Evolutionary conservation across 2,888 invertebrate species (phyloP), one percentile per base, ranked within the genome.

Genomic region (Scaptomyza tumidula): DNA sequence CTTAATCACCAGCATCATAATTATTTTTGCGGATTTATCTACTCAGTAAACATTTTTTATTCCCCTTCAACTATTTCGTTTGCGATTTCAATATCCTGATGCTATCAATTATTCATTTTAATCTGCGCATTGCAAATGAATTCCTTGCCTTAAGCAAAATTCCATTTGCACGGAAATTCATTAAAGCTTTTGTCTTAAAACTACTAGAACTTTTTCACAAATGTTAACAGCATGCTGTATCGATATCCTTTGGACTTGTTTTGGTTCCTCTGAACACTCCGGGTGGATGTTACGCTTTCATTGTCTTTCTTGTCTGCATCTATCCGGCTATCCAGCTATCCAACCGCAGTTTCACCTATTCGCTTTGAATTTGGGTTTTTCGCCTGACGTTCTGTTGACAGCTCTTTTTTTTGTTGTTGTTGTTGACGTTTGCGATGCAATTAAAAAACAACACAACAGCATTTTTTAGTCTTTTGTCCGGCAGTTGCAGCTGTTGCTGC

Each of bases 401-500:
- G 35, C 35, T 50, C 35, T 29, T 19, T 19, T 19, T 19, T 19
- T 2, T 39, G n/a, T n/a, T n/a, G n/a, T 44, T 44, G 46, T 48
- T 41, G 29, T 19, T 37, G n/a, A 13, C 64, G 29, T 37, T 35
- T 62, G 55, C 44, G 27, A n/a, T 14, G 57, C 78, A 77, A 75
- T 75, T 77, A 77, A 75, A 71, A 75, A 56, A 54, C 66, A 59
- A 67, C 62, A 54, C 58, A 59, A 62, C 62, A 61, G 57, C 41
- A 60, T 53, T 39, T 55, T 44, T 19, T 45, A 46, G 55, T 33
- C 67, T 59, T 65, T 66, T 66, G 56, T 59, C 16, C 43, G 6
- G 57, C 13, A 33, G 39, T 35, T 41, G 46, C 31, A 14, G 6
- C 45, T 24, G n/a, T 1, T 54, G 37, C 4, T 49, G 37, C 4